Evolutionary conservation across 2,888 invertebrate genomes (phyloP), one percentile per base, ranked within the genome.

Genomic region (Callinectes sapidus): DNA sequence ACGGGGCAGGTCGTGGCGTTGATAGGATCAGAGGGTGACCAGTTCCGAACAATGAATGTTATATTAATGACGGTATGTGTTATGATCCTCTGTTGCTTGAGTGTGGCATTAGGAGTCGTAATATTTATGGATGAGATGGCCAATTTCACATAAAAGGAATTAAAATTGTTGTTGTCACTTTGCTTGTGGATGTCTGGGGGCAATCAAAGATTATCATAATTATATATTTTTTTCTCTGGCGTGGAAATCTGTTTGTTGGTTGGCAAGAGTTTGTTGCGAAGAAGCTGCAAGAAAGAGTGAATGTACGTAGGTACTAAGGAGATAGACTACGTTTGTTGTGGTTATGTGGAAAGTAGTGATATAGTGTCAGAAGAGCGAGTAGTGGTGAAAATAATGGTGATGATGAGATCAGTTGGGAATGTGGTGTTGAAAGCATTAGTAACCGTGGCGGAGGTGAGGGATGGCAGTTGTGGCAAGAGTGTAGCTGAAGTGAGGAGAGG

Each of bases 361-460:
- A 35, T 71, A 89, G 71, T 66, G 35, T 66, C 32, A n/a, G 8
- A 18, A 28, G 54, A 89, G 61, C 23, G 54, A 54, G 35, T 89
- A 61, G 35, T 54, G 87, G 48, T 87, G 54, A 42, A 54, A 54
- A 54, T 87, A 54, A 54, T 87, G 42, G 54, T 87, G 87, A 48
- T 87, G 42, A 87, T 54, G 87, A 54, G 42, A 54, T 87, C 87
- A 48, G 87, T 54, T n/a, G 54, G 87, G 87, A 87, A 42, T 87
- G 54, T 87, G 87, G 87, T 87, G 42, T n/a, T 87, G 87, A 87
- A 39, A 71, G 54, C 39, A 61, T 89, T 55, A 88, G 55, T 89
- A 71, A 35, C 66, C 32, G 90, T 77, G 32, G 90, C 42, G 77
- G 90, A 32, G 85, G 89, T 89, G 89, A 66, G 42, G 39, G 35